Evolutionary conservation across 2,797 vertebrate genomes (phyloP).

Genomic region (Tauraco hartlaubi): DNA sequence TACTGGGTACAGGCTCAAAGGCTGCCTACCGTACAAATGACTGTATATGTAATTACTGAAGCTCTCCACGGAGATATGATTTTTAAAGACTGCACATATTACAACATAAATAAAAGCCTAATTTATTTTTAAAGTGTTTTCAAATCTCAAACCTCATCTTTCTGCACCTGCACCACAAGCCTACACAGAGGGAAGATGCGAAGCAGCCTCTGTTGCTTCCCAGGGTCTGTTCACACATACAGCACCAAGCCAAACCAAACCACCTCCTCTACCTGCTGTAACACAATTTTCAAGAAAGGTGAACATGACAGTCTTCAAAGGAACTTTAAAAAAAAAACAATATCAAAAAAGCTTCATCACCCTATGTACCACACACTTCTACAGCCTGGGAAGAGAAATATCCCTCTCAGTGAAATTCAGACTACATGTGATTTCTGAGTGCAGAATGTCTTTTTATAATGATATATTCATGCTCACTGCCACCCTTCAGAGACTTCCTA

Average conservation of each 20-base stretch:
- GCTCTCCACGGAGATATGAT: neutral
- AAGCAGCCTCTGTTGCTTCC: neutral
- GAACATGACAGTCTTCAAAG: slow-evolving; percentile 37
- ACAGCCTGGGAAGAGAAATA: neutral
- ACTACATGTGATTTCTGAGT: slow-evolving; percentile 35
- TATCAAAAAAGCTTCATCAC: slow-evolving; percentile 2
- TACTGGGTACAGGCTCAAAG: neutral
- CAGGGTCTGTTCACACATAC: neutral
- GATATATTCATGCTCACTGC: slow-evolving; percentile 38
- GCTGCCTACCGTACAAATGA: neutral
- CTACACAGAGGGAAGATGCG: neutral
- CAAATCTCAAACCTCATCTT: neutral
- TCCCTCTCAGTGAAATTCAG: slow-evolving; percentile 3
- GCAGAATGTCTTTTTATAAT: slow-evolving; percentile 43
- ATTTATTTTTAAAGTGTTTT: neutral
- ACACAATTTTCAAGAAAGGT: slow-evolving; percentile 23
- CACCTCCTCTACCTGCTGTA: neutral
- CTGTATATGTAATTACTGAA: neutral
- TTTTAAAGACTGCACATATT: neutral
- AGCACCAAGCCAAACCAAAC: neutral
- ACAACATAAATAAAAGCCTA: neutral
- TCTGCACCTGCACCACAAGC: neutral
- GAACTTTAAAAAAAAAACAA: slow-evolving; percentile 45
- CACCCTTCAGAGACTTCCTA: slow-evolving; percentile 17
- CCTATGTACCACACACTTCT: neutral